Evolutionary conservation across 2,888 invertebrate genomes (phyloP), one percentile per base, ranked within the genome.

Genomic region (Papilio gigon): DNA sequence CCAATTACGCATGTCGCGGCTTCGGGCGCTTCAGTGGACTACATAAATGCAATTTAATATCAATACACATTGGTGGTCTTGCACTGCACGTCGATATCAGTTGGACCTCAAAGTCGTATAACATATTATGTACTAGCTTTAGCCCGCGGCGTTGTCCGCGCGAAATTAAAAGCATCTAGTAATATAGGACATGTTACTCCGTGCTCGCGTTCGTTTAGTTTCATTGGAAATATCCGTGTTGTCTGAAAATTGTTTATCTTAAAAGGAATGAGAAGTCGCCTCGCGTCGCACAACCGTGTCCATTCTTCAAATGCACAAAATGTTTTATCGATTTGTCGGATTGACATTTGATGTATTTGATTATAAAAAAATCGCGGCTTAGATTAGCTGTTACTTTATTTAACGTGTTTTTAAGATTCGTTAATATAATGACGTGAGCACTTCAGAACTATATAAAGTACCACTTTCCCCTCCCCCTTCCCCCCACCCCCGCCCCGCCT

Each of bases 31-130:
- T 8, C 25, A 27, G 27, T 14, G 25, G 14, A 6, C 27, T 14
- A 50, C 1, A 14, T 50, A 22, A 50, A 50, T 50, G 50, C 25
- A 50, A 50, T 50, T 50, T 25, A 50, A 27, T 50, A 50, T 47
- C 47, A 25, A 50, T 17, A 14, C n/a, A 42, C 27, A 6, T 27
- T 27, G 2, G 6, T 25, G 27, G 25, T 14, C 25, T 25, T 50
- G 50, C 14, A 27, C 22, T 5, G 4, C 1, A 47, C 8, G 22
- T 47, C n/a, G 2, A 35, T 35, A 35, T 35, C 8, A 11, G 8
- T 35, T 8, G 4, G 33, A n/a, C n/a, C n/a, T n/a, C n/a, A n/a
- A n/a, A n/a, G n/a, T n/a, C n/a, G n/a, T n/a, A n/a, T n/a, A n/a
- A n/a, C n/a, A n/a, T n/a, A n/a, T n/a, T n/a, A n/a, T n/a, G n/a